Evolutionary conservation across 2,113 vertebrate species (phyloP), one percentile per base, ranked within the genome.

Genomic region (Callaeas wilsoni): DNA sequence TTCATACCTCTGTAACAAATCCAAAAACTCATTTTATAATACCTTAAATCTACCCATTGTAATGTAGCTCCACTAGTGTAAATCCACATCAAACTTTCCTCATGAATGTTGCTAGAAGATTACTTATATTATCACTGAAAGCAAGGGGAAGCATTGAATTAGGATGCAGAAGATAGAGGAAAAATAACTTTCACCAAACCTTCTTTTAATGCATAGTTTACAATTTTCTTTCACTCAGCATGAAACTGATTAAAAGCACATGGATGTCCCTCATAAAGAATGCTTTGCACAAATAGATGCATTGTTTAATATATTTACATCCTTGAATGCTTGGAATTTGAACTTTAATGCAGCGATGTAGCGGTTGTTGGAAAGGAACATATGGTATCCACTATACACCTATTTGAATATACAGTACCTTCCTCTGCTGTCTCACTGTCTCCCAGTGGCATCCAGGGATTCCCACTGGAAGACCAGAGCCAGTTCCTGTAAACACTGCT

Each of bases 41-140:
- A 97, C 98, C 98, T 98, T 98, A 99, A 99, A 99, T 99, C 99
- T 98, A 98, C 98, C 98, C 98, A 99, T 99, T 99, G 98, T 98
- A 98, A 99, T 99, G 98, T 98, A 98, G 96, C 98, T 98, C 98
- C 98, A 99, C 98, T 98, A 98, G 98, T 97, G 97, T 97, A 98
- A 99, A 99, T 98, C 98, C 98, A 98, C 97, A 98, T 98, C 98
- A 98, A 99, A 99, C 98, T 99, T 98, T 93, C 97, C 97, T 98
- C 98, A 98, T 98, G 97, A 98, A 98, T 98, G 97, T 98, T 96
- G 81, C 94, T 95, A 93, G 95, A 97, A 98, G 98, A 98, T 98
- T 98, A 98, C 97, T 80, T 98, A 95, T 89, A 97, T 97, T 98
- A 98, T 96, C 97, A 96, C 83, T 64, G 94, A 96, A 97, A 97